Conservation (phyloP, 2,797 vertebrate species). For the Hyperoplus immaculatus region DNA sequence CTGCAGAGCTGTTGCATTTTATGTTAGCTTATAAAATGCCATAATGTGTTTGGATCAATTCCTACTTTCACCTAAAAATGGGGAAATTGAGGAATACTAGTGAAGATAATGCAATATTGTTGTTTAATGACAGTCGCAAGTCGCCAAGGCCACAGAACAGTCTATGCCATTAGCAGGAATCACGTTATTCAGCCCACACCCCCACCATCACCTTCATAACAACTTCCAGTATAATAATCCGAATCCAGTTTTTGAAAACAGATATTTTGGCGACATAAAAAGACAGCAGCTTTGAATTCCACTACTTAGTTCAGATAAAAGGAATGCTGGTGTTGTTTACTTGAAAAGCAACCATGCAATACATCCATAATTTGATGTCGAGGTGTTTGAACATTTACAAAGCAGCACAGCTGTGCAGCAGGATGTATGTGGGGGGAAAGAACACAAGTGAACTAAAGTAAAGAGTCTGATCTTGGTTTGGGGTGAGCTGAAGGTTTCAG, state of each 20-base stretch:
- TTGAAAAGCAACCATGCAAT: background rate
- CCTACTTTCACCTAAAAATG: background rate
- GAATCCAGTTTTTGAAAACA: background rate
- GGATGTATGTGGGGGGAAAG: background rate
- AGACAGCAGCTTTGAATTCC: background rate
- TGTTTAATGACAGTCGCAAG: too few relatives aligned
- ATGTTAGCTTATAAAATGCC: background rate
- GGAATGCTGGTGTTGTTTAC: background rate
- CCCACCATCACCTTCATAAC: too few relatives aligned
- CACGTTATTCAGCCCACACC: too few relatives aligned
- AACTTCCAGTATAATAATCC: background rate
- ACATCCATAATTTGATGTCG: background rate
- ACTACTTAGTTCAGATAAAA: background rate
- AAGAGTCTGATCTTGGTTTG: constrained; percentile 47
- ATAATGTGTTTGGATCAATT: constrained; percentile 29
- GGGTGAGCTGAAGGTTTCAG: constrained; percentile 51
- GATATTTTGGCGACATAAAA: background rate
- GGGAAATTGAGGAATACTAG: too few relatives aligned
- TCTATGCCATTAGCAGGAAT: too few relatives aligned
- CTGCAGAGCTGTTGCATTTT: constrained; percentile 18
- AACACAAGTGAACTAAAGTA: constrained; percentile 17
- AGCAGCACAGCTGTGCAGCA: constrained; percentile 26
- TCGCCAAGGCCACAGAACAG: too few relatives aligned
- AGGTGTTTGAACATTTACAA: constrained; percentile 12
- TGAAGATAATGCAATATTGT: too few relatives aligned